Conservation (phyloP, 2,888 invertebrate genomes). For the Netelia virgata region DNA sequence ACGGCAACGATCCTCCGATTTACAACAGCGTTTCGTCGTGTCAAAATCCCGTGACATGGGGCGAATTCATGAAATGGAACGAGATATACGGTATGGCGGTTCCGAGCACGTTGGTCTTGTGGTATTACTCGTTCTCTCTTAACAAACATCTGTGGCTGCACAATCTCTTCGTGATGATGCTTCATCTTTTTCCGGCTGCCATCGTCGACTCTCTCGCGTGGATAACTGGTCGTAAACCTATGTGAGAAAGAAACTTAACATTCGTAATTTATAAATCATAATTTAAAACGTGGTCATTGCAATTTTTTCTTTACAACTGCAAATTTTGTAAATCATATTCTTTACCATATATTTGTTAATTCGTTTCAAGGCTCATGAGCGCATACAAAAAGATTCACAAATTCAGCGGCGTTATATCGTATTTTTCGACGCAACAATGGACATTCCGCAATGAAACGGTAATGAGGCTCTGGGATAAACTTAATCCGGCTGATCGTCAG, state of each 20-base stretch:
- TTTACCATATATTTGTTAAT: slow-evolving; percentile 26
- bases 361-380: slow-evolving; percentile 87
- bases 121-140: slow-evolving; percentile 88
- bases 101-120: slow-evolving; percentile 88
- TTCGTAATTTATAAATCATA: background rate
- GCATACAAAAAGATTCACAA: slow-evolving; percentile 91
- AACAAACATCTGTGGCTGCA: slow-evolving; percentile 86
- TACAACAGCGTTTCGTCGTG: slow-evolving; percentile 95
- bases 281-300: background rate
- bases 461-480: slow-evolving; percentile 87
- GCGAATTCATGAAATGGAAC: slow-evolving; percentile 86
- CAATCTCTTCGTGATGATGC: slow-evolving; percentile 86
- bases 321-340: slow-evolving; percentile 17
- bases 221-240: slow-evolving; percentile 87
- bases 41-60: slow-evolving; percentile 94
- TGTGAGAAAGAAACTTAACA: slow-evolving; percentile 85
- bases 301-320: background rate
- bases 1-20: slow-evolving; percentile 86
- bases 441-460: slow-evolving; percentile 88
- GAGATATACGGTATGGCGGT: slow-evolving; percentile 86
- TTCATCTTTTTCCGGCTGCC: slow-evolving; percentile 88
- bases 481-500: slow-evolving; percentile 87
- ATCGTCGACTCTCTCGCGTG: slow-evolving; percentile 86
- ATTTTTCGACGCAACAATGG: slow-evolving; percentile 93
- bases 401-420: slow-evolving; percentile 89